Conservation (phyloP, 2,797 vertebrate genomes). For the Lacerta agilis region DNA sequence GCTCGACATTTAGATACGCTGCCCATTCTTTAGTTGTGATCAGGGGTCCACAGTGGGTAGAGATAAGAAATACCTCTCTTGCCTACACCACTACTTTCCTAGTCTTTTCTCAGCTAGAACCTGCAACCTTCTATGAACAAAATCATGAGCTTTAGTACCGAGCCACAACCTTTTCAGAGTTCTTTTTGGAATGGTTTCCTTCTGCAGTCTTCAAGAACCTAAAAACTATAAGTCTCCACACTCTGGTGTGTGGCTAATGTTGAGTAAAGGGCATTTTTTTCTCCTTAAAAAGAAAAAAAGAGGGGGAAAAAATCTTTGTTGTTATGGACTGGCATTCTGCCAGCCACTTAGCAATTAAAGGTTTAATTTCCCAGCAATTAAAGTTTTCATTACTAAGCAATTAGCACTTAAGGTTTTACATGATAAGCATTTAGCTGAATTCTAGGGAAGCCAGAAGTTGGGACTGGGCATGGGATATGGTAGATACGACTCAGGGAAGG, state of each 20-base stretch:
- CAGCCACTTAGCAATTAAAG: constrained; percentile 61
- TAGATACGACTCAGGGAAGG: neutral
- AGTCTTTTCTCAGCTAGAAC: neutral
- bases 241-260: constrained; percentile 8
- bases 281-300: neutral
- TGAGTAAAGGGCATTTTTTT: constrained; percentile 38
- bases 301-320: constrained; percentile 48
- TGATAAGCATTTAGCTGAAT: constrained; percentile 47
- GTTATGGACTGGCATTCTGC: constrained; percentile 53
- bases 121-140: neutral
- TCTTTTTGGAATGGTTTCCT: neutral
- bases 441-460: constrained; percentile 37
- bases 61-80: too few species aligned
- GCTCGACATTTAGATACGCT: too few species aligned
- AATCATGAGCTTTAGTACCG: neutral
- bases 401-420: constrained; percentile 66
- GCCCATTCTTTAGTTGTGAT: too few species aligned
- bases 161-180: neutral
- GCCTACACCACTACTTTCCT: too few species aligned
- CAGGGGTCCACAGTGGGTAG: too few species aligned
- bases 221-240: neutral
- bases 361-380: constrained; percentile 63
- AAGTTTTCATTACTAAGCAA: constrained; percentile 69
- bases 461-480: constrained; percentile 14
- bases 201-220: constrained; percentile 12